Evolutionary conservation across 2,113 vertebrate genomes (phyloP).

Genomic region (Cryptoleucopteryx plumbea): DNA sequence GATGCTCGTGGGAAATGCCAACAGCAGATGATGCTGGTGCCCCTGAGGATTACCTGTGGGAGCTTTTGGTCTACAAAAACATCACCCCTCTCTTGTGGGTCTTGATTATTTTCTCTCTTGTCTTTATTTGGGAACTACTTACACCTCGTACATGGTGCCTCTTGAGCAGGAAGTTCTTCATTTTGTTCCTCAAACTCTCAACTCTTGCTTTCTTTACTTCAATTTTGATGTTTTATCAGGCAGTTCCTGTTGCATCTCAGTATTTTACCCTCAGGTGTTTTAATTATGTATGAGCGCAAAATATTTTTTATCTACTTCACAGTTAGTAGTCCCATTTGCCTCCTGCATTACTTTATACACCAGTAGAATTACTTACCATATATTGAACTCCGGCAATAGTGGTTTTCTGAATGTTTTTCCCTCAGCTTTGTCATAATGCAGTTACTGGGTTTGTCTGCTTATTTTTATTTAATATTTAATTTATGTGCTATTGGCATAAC

Average conservation of each 20-base stretch:
- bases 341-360: neutral
- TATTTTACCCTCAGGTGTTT: neutral
- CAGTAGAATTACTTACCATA: neutral
- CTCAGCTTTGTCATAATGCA: neutral
- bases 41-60: neutral
- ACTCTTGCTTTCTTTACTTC: neutral
- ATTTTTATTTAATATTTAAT: conserved; percentile 7
- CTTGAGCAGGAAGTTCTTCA: neutral
- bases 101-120: neutral
- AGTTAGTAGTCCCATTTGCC: neutral
- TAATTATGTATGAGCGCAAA: neutral
- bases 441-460: neutral
- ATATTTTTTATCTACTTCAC: neutral
- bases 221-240: neutral
- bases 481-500: neutral
- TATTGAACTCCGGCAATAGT: neutral
- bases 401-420: neutral
- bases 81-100: neutral
- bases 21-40: neutral
- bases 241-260: neutral
- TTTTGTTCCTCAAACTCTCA: neutral
- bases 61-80: neutral
- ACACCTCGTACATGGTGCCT: neutral
- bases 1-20: neutral
- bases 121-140: neutral